These are phyloP conservation scores for Hafferia zeledoni DNA, from an alignment of 2,797 vertebrate genomes.

Conservation along the genomic window DNA sequence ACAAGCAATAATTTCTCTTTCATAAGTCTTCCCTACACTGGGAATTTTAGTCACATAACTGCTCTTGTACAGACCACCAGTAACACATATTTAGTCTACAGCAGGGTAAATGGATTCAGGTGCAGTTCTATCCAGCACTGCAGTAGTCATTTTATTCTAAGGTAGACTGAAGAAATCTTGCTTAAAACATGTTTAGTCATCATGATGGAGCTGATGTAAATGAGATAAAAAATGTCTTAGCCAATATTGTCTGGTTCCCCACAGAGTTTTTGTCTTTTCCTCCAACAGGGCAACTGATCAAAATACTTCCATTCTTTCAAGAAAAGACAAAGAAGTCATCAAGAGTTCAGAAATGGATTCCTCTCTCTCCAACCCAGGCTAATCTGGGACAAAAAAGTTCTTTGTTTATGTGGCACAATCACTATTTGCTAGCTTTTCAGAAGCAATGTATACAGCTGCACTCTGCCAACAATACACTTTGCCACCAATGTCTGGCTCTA, in stretches of 20 bases:
- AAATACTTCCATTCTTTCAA: background rate
- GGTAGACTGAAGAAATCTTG: background rate
- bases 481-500: background rate
- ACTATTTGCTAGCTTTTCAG: background rate
- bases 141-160: background rate
- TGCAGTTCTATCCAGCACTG: background rate
- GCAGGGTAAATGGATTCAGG: background rate
- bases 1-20: background rate
- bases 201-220: background rate
- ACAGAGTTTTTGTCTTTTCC: background rate
- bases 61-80: background rate
- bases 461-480: background rate
- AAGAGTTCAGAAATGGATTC: background rate
- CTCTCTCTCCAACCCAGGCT: background rate
- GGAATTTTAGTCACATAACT: background rate
- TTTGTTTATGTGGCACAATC: accelerated
- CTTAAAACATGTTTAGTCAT: background rate
- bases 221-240: background rate
- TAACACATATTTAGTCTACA: background rate
- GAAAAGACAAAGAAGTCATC: background rate
- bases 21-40: background rate
- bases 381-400: background rate
- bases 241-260: background rate
- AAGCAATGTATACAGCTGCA: background rate
- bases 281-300: background rate